phyloP scores from a whole-genome alignment of 2,113 vertebrate species.

The Mesembrinibis cayennensis region DNA sequence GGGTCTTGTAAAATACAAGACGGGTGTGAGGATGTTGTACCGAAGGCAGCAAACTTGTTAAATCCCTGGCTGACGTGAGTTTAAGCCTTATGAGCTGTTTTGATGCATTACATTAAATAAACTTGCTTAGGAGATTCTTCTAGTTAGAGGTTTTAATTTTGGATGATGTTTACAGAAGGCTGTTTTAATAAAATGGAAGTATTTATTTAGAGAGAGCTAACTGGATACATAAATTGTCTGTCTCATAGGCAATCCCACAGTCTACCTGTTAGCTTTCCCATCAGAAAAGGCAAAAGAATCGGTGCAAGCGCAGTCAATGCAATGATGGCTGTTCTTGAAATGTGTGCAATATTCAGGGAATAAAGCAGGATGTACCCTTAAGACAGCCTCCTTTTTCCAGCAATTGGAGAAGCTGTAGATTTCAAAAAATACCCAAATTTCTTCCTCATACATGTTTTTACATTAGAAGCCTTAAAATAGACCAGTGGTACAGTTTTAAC shows the following conservation, averaged over 20 bases:
- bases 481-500: background rate
- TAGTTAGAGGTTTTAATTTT: background rate
- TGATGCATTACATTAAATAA: background rate
- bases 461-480: background rate
- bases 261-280: background rate
- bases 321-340: accelerated
- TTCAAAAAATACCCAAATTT: background rate
- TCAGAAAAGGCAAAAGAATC: accelerated
- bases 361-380: background rate
- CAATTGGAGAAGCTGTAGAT: accelerated
- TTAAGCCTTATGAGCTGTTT: background rate
- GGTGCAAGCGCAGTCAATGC: accelerated
- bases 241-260: accelerated
- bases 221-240: accelerated
- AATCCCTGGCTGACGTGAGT: background rate
- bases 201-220: background rate
- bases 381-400: background rate
- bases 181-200: background rate
- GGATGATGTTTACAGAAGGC: background rate
- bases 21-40: background rate
- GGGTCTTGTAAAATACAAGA: background rate
- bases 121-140: background rate
- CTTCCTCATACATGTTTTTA: accelerated
- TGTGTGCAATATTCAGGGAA: background rate
- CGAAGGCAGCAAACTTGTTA: background rate